Conservation (phyloP, 35 echinoderm and acorn worm genomes). For the Heliocidaris tuberculata region DNA sequence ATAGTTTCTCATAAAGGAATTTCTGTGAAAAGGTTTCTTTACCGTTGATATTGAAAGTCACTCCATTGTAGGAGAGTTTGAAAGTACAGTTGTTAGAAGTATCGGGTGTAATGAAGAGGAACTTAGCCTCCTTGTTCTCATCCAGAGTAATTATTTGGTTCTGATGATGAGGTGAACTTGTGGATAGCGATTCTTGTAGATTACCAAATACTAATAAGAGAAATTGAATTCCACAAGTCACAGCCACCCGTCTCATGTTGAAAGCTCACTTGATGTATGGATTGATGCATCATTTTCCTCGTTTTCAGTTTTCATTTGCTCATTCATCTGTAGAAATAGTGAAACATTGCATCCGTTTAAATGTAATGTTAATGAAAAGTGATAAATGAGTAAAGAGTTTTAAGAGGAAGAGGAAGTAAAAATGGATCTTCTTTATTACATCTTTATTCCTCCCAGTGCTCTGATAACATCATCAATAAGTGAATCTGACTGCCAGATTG, state of each 20-base stretch:
- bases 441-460: no score
- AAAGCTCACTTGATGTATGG: not conserved
- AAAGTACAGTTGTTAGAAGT: not conserved
- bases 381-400: no score
- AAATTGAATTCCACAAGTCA: not conserved
- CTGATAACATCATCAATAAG: no score
- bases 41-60: constrained; percentile 20
- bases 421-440: no score
- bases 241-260: not conserved
- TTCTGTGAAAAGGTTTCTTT: not conserved
- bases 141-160: not conserved
- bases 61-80: constrained; percentile 4
- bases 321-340: not conserved
- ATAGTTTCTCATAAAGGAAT: not conserved
- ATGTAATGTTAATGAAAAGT: no score
- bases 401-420: no score
- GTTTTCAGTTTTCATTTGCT: not conserved
- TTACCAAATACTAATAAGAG: not conserved
- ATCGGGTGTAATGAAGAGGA: not conserved
- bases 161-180: not conserved
- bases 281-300: not conserved
- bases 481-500: no score
- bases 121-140: not conserved
- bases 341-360: not conserved
- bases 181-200: not conserved